phyloP scores from a whole-genome alignment of 2,797 vertebrate genomes.

The Gorsachius magnificus region DNA sequence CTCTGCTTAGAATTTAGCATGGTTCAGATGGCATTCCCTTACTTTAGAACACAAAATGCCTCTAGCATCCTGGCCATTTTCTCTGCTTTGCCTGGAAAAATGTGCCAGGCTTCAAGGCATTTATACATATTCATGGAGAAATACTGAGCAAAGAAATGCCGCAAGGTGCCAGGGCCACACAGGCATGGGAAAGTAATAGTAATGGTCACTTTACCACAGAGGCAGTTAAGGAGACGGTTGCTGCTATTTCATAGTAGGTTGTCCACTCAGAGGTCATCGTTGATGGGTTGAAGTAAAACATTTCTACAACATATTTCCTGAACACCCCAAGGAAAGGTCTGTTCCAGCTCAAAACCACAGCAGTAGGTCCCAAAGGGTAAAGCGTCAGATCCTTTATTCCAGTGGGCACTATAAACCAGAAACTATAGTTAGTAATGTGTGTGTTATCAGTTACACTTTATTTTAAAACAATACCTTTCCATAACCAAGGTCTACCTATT shows the following conservation, averaged over 20 bases:
- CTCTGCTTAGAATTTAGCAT: not conserved
- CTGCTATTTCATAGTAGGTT: constrained; percentile 95
- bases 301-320: constrained; percentile 93
- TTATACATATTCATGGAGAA: not conserved
- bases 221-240: constrained; percentile 87
- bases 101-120: not conserved
- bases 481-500: not conserved
- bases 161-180: not conserved
- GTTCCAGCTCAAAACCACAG: constrained; percentile 92
- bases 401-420: constrained; percentile 83
- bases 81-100: not conserved
- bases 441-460: not conserved
- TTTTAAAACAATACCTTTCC: not conserved
- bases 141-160: not conserved
- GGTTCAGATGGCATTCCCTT: not conserved
- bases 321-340: constrained; percentile 90
- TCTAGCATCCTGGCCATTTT: not conserved
- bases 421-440: not conserved
- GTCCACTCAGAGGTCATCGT: constrained; percentile 93
- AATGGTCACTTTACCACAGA: constrained; percentile 85
- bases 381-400: constrained; percentile 89
- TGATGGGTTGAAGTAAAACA: constrained; percentile 95
- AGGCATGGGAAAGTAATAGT: not conserved
- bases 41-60: not conserved
- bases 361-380: constrained; percentile 88